Conservation (phyloP, 2,113 vertebrate species). For the Haemorhous mexicanus region DNA sequence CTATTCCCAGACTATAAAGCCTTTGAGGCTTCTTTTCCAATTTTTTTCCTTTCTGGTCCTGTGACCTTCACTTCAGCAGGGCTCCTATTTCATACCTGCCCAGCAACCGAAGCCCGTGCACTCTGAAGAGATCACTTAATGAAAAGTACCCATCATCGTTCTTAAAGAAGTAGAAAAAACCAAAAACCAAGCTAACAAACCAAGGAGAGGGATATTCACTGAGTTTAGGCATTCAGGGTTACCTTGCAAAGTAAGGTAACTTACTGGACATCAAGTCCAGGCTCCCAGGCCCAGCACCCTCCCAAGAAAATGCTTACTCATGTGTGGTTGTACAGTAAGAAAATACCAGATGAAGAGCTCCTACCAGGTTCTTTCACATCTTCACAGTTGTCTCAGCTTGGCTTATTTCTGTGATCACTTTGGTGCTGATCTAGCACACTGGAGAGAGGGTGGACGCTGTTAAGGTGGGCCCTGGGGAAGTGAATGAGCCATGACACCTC, state of each 20-base stretch:
- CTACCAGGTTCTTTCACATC: background rate
- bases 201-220: background rate
- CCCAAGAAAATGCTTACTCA: background rate
- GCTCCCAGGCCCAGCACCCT: rapidly evolving
- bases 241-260: background rate
- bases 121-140: background rate
- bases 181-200: background rate
- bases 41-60: background rate
- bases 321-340: background rate
- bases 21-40: background rate
- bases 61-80: background rate
- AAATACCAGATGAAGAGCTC: background rate
- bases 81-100: background rate
- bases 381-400: background rate
- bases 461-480: background rate
- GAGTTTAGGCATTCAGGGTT: background rate
- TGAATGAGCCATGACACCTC: background rate
- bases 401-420: background rate
- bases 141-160: background rate
- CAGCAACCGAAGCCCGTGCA: rapidly evolving
- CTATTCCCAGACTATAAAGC: background rate
- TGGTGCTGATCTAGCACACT: background rate
- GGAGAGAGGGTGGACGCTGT: background rate
- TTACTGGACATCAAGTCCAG: background rate
- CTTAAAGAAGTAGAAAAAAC: background rate